Evolutionary conservation across 2,797 vertebrate genomes (phyloP).

Genomic region (Sciurus vulgaris): DNA sequence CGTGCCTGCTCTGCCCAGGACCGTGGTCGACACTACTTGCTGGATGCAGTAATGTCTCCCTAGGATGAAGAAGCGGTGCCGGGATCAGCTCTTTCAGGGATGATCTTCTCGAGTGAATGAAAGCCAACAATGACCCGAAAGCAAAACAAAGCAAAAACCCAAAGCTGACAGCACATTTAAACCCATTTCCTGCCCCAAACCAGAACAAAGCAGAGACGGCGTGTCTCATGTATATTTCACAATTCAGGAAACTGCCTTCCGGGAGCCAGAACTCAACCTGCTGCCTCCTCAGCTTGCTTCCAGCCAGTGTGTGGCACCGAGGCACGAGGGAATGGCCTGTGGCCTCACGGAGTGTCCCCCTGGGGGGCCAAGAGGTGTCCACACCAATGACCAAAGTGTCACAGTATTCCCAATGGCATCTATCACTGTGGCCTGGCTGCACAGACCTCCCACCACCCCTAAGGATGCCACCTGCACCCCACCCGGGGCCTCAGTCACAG

Average conservation of each 20-base stretch:
- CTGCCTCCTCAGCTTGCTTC: background rate
- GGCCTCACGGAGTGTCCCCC: background rate
- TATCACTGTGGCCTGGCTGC: background rate
- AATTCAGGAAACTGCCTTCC: conserved; percentile 61
- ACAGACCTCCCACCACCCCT: background rate
- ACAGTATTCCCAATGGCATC: background rate
- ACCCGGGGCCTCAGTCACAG: background rate
- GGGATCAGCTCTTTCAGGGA: background rate
- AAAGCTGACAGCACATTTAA: conserved; percentile 58
- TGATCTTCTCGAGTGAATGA: conserved; percentile 22
- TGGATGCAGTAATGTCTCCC: background rate
- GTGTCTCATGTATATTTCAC: conserved; percentile 69
- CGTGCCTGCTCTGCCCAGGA: background rate
- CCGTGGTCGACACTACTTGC: background rate
- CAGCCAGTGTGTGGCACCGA: background rate
- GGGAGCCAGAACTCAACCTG: conserved; percentile 54
- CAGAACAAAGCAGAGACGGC: conserved; percentile 67
- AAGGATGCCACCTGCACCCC: fast-evolving
- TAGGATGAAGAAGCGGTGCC: background rate
- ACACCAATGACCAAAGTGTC: background rate
- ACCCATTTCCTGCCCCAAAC: conserved; percentile 74
- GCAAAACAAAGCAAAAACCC: background rate
- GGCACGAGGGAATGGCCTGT: background rate
- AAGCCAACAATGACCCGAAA: background rate
- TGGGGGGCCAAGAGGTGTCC: background rate